phyloP scores from a whole-genome alignment of 2,888 invertebrate genomes.

The Lasioglossum leucozonium region DNA sequence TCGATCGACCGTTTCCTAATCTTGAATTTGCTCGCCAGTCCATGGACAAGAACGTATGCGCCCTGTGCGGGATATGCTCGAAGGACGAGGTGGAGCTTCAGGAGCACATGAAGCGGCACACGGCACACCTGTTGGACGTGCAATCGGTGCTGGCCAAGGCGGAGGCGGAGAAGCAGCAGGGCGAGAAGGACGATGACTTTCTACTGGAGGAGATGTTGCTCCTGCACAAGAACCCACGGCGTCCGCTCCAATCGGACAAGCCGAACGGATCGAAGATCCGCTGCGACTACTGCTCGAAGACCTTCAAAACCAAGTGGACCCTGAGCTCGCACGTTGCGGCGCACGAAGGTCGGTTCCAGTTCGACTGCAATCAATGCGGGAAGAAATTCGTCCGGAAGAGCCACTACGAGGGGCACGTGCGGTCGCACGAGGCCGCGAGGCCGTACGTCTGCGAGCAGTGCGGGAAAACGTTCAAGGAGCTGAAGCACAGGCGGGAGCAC shows the following conservation, averaged over 20 bases:
- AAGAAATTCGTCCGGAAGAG: conserved; percentile 84
- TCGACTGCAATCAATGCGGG: conserved; percentile 82
- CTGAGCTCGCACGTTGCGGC: conserved; percentile 83
- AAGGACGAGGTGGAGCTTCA: conserved; percentile 69
- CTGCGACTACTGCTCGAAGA: conserved; percentile 82
- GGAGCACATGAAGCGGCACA: conserved; percentile 77
- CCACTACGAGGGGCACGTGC: conserved; percentile 83
- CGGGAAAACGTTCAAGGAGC: conserved; percentile 82
- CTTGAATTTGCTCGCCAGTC: conserved; percentile 18
- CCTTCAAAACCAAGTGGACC: conserved; percentile 83
- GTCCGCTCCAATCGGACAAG: conserved; percentile 43
- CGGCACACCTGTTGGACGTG: conserved; percentile 69
- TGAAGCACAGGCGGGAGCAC: conserved; percentile 83
- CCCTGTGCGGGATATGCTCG: conserved; percentile 70
- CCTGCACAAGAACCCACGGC: conserved; percentile 75
- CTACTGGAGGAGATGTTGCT: conserved; percentile 81
- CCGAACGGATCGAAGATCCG: conserved; percentile 74
- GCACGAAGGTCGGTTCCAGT: conserved; percentile 83
- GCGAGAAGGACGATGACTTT: conserved; percentile 77
- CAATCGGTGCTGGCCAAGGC: conserved; percentile 42
- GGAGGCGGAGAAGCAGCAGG: conserved; percentile 39
- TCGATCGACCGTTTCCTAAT: too few relatives aligned
- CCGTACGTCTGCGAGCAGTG: conserved; percentile 83
- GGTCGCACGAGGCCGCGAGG: conserved; percentile 82
- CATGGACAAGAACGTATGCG: conserved; percentile 57